Conservation (phyloP, 2,888 invertebrate genomes). For the Ischnura elegans region DNA sequence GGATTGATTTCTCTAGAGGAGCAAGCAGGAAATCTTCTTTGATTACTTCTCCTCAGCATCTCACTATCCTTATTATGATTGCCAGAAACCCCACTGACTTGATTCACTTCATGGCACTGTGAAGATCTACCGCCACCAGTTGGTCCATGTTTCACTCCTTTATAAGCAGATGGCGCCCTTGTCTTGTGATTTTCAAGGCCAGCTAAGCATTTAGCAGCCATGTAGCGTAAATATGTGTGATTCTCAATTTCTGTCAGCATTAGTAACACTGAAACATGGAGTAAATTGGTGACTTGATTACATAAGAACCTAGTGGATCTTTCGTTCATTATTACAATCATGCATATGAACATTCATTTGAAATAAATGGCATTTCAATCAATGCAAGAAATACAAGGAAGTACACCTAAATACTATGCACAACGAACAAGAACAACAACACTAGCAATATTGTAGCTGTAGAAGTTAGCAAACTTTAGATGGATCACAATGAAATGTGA, state of each 20-base stretch:
- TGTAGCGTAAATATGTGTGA: neutral
- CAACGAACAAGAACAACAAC: no score
- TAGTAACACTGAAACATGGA: neutral
- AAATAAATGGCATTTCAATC: no score
- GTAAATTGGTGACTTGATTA: neutral
- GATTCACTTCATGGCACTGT: neutral
- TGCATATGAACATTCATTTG: neutral
- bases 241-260: slow-evolving; percentile 54
- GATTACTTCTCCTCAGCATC: neutral
- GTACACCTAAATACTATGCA: no score
- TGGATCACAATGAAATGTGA: no score
- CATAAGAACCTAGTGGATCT: no score
- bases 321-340: no score
- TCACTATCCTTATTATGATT: neutral
- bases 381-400: no score
- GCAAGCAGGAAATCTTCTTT: neutral
- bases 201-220: slow-evolving; percentile 43
- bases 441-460: no score
- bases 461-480: no score
- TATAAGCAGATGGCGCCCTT: neutral
- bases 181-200: neutral
- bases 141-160: no score
- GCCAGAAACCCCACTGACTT: neutral
- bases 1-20: neutral
- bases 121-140: neutral